Evolutionary conservation across 2,888 invertebrate genomes (phyloP), one percentile per base, ranked within the genome.

Genomic region (Spicauda simplicius): DNA sequence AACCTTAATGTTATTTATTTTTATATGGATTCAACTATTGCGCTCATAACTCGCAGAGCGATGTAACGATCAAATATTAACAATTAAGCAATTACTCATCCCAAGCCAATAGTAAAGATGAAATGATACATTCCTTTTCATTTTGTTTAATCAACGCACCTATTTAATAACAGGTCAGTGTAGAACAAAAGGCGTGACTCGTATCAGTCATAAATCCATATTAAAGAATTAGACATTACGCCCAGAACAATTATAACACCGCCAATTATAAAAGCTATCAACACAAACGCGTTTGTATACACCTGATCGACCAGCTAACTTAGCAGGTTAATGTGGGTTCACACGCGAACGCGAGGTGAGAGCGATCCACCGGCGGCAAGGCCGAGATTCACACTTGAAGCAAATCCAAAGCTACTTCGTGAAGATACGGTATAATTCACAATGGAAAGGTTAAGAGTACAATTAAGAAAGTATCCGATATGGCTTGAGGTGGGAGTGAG

Each of bases 391-490:
- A 77, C 75, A 76, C 81, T 81, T 85, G 80, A 85, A 80, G 77
- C 78, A 79, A 89, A 90, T 86, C 77, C 77, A 80, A 82, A 82
- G 84, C 79, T 87, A 86, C 75, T 67, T 56, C 71, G 69, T 78
- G 75, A 77, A 82, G 82, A 86, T 88, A 91, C 87, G 87, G 90
- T 88, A 83, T 85, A 83, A 78, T 86, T 86, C 90, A 81, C 84
- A 84, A 84, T 83, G 84, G 80, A 75, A 74, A 75, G 73, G 73
- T 74, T 80, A 80, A 80, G 78, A 87, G 83, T 81, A 91, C 91
- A 91, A 91, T 91, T 92, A 92, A 91, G 92, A 93, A 93, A 93
- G 92, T 91, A 91, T 90, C 88, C 85, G 86, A 91, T 90, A 90
- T 87, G 80, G 83, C 74, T 80, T 77, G 62, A 54, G 55, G 69